phyloP scores from a whole-genome alignment of 2,113 vertebrate species.

The Megaceryle maxima region DNA sequence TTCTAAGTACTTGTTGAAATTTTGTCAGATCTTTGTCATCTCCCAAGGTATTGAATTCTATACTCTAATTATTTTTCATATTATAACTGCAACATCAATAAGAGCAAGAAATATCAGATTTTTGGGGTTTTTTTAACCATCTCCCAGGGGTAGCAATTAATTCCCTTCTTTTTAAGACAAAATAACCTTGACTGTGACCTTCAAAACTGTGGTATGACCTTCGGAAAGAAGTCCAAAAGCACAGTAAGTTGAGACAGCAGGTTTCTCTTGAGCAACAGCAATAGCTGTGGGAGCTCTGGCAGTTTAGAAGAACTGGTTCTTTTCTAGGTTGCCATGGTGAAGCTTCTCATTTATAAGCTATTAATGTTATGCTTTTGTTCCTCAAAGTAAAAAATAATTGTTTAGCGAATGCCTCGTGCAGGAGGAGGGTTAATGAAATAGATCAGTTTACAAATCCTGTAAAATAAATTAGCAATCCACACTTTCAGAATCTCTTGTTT shows the following conservation, averaged over 20 bases:
- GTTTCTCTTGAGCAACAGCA: conserved; percentile 21
- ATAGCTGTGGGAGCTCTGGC: not conserved
- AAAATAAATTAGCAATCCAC: not conserved
- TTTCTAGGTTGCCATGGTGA: conserved; percentile 56
- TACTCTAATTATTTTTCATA: conserved; percentile 3
- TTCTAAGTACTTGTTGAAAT: not conserved
- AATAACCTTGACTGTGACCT: conserved; percentile 38
- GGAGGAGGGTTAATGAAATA: not conserved
- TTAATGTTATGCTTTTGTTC: not conserved
- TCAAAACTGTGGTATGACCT: conserved; percentile 26
- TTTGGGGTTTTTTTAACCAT: not conserved
- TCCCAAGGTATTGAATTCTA: not conserved
- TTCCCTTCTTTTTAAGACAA: conserved; percentile 10
- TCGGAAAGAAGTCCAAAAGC: conserved; percentile 42
- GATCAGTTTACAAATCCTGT: not conserved
- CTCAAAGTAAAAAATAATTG: conserved; percentile 47
- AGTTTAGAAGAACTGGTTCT: not conserved
- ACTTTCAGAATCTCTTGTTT: not conserved
- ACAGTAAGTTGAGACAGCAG: conserved; percentile 7
- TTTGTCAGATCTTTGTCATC: not conserved
- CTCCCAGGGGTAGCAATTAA: not conserved
- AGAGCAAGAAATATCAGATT: not conserved
- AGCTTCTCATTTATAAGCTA: conserved; percentile 14
- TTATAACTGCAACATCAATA: not conserved
- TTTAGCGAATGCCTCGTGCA: not conserved